Percentiles rank a stretch among this genome's conserved stretches.
Conservation (phyloP, 2,113 vertebrate species). For the Zapus hudsonius region DNA sequence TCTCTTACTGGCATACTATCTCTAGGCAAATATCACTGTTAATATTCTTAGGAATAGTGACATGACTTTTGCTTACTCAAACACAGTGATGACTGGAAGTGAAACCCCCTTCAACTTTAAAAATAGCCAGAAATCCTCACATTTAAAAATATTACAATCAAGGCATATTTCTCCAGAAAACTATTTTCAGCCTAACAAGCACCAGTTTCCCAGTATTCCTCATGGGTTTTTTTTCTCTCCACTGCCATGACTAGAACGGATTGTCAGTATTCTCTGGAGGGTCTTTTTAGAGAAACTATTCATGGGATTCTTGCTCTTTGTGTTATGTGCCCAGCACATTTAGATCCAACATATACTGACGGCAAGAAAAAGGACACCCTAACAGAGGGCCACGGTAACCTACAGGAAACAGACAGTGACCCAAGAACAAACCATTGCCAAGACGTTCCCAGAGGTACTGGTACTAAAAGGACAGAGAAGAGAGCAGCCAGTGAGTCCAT, state of each 20-base stretch:
- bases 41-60: neutral
- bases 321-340: neutral
- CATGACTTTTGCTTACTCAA: slow-evolving; percentile 12
- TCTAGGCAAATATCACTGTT: neutral
- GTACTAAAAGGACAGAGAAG: neutral
- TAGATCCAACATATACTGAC: neutral
- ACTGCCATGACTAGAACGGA: neutral
- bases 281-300: neutral
- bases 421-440: neutral
- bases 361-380: accelerated
- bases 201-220: neutral
- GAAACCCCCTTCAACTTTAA: slow-evolving; percentile 32
- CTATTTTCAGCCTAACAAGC: slow-evolving; percentile 13
- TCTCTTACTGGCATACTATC: neutral
- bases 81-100: neutral
- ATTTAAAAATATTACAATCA: neutral
- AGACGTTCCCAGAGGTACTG: neutral
- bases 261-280: neutral
- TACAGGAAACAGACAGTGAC: neutral
- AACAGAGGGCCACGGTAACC: neutral
- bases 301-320: neutral
- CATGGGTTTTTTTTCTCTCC: neutral
- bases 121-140: slow-evolving; percentile 27
- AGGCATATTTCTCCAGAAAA: slow-evolving; percentile 16
- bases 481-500: neutral